phyloP scores from a whole-genome alignment of 2,113 vertebrate genomes.

The Protomyctophum bolini region DNA sequence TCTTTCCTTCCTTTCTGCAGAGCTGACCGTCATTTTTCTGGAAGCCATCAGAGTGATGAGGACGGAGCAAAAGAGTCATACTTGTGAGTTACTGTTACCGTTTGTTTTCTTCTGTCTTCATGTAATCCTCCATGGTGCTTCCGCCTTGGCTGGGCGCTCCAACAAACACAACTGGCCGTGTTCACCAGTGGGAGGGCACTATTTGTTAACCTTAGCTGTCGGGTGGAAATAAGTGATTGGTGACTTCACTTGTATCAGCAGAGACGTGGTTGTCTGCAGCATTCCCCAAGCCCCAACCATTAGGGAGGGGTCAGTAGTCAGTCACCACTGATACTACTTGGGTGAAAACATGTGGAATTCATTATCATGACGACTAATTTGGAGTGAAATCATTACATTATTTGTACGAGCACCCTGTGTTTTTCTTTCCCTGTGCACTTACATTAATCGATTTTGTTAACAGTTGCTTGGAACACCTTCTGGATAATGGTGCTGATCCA shows the following conservation, averaged over 20 bases:
- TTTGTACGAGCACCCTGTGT: too few relatives aligned
- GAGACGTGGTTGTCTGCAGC: neutral
- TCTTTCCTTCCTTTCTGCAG: constrained; percentile 65
- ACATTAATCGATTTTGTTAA: neutral
- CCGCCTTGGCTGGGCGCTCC: too few relatives aligned
- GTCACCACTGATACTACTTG: too few relatives aligned
- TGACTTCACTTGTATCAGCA: neutral
- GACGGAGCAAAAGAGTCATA: constrained; percentile 90
- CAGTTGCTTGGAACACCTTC: constrained; percentile 95
- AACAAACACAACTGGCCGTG: too few relatives aligned
- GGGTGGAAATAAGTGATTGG: neutral
- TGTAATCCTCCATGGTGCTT: too few relatives aligned
- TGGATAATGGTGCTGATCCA: constrained; percentile 95
- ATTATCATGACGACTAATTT: too few relatives aligned
- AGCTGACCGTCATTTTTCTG: constrained; percentile 85
- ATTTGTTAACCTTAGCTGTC: neutral
- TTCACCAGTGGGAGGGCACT: too few relatives aligned
- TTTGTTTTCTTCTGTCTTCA: neutral
- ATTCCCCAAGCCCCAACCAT: neutral
- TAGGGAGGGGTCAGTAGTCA: too few relatives aligned
- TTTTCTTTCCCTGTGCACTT: too few relatives aligned
- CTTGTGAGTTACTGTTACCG: constrained; percentile 83
- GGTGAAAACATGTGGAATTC: too few relatives aligned
- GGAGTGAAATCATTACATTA: too few relatives aligned
- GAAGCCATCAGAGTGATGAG: constrained; percentile 85